These are phyloP conservation scores for Phrynosoma blainvillii DNA, from an alignment of 2,113 vertebrate species.

Conservation along the genomic window DNA sequence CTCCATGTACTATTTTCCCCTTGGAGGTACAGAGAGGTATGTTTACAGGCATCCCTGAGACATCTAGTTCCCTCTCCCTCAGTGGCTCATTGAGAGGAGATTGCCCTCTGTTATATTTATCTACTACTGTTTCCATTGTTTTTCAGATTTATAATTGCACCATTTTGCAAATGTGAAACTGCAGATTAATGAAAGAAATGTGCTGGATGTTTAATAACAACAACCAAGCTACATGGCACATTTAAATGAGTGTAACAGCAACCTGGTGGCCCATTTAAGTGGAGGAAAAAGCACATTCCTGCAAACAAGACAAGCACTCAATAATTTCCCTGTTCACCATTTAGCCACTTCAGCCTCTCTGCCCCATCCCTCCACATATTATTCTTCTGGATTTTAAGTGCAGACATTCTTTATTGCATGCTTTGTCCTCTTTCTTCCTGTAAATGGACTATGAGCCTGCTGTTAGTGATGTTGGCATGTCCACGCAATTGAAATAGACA, in stretches of 20 bases:
- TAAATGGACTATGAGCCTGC: neutral
- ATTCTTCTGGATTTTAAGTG: neutral
- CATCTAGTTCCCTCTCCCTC: no score
- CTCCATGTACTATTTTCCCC: neutral
- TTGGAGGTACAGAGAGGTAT: neutral
- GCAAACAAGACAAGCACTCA: neutral
- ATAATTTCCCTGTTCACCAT: neutral
- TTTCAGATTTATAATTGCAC: neutral
- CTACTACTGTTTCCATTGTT: neutral
- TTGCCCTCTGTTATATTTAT: neutral
- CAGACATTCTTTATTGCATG: neutral
- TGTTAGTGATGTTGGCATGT: neutral
- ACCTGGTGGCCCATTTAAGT: neutral
- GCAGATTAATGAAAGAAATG: neutral
- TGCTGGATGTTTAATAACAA: neutral
- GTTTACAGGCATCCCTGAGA: neutral
- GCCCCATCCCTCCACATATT: neutral
- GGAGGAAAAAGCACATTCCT: neutral
- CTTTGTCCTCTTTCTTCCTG: neutral
- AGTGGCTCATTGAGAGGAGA: neutral
- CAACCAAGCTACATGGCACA: neutral
- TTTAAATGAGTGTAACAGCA: neutral
- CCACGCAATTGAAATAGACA: neutral
- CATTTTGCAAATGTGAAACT: neutral
- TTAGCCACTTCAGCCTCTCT: no score